These are phyloP conservation scores for Drosophila arawakana DNA, from an alignment of 1,140 invertebrate genomes.

Conservation along the genomic window DNA sequence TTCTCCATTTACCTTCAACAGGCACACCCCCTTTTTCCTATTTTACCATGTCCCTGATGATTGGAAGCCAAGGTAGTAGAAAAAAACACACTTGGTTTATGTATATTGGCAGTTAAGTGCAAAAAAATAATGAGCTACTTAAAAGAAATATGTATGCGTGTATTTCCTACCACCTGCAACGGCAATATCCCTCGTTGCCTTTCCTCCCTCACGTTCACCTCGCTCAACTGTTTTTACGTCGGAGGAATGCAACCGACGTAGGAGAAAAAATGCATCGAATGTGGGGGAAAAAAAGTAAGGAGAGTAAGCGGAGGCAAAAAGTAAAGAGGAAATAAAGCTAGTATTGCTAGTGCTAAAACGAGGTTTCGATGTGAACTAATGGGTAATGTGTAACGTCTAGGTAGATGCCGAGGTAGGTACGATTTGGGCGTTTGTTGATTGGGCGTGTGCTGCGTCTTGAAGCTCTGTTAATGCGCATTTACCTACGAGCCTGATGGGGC, in stretches of 20 bases:
- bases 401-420: background rate
- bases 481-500: slow-evolving; percentile 48
- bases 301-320: too few relatives aligned
- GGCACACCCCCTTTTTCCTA: background rate
- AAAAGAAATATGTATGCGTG: slow-evolving; percentile 62
- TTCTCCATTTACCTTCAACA: background rate
- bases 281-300: too few relatives aligned
- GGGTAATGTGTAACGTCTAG: background rate
- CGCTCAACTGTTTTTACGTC: background rate
- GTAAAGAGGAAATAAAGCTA: too few relatives aligned
- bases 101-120: slow-evolving; percentile 14
- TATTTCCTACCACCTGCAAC: background rate
- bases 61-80: background rate
- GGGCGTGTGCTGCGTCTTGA: slow-evolving; percentile 32
- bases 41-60: background rate
- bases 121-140: slow-evolving; percentile 76
- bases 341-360: too few relatives aligned
- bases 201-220: background rate
- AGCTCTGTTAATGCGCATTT: slow-evolving; percentile 70
- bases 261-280: too few relatives aligned
- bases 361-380: too few relatives aligned
- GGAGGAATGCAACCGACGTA: background rate
- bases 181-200: too few relatives aligned
- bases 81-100: background rate
- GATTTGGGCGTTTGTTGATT: slow-evolving; percentile 2